Percentiles rank a stretch among this genome's conserved stretches.
Evolutionary conservation across 2,888 invertebrate genomes (phyloP).

Genomic region (Drosophila koepferae): DNA sequence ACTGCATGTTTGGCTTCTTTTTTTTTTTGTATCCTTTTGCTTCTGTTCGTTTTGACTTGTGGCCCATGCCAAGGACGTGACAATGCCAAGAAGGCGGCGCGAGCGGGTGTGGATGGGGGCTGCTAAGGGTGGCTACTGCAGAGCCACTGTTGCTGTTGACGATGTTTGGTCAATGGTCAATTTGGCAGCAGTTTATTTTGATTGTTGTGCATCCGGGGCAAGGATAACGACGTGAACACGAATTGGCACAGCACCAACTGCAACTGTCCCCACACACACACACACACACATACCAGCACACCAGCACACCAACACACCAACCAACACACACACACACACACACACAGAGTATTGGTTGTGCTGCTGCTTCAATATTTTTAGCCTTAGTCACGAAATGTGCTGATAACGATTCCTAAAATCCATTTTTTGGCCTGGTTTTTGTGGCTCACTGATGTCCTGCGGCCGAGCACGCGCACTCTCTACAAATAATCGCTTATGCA

Average conservation of each 20-base stretch:
- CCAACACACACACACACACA: neutral
- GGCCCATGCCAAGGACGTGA: slow-evolving; percentile 61
- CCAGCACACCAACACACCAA: neutral
- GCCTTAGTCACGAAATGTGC: slow-evolving; percentile 69
- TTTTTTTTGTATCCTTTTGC: slow-evolving; percentile 5
- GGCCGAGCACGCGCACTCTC: slow-evolving; percentile 31
- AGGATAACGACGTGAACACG: slow-evolving; percentile 75
- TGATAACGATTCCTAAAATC: slow-evolving; percentile 60
- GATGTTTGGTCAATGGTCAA: slow-evolving; percentile 79
- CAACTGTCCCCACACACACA: slow-evolving; percentile 33
- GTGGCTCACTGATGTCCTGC: slow-evolving; percentile 36
- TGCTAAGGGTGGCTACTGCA: neutral
- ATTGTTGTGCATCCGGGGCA: slow-evolving; percentile 78
- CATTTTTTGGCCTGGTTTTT: slow-evolving; percentile 15
- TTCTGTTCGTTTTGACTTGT: slow-evolving; percentile 53
- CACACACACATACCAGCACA: no score
- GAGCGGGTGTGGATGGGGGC: neutral
- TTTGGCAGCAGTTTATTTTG: slow-evolving; percentile 81
- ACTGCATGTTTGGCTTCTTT: slow-evolving; percentile 35
- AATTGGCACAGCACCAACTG: slow-evolving; percentile 63
- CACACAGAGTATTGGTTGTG: neutral
- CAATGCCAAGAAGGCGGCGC: slow-evolving; percentile 46
- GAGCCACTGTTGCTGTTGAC: slow-evolving; percentile 48
- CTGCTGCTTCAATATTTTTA: slow-evolving; percentile 54
- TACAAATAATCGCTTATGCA: slow-evolving; percentile 57